Evolutionary conservation across 2,888 invertebrate species (phyloP).

Genomic region (Odontomyia ornata): DNA sequence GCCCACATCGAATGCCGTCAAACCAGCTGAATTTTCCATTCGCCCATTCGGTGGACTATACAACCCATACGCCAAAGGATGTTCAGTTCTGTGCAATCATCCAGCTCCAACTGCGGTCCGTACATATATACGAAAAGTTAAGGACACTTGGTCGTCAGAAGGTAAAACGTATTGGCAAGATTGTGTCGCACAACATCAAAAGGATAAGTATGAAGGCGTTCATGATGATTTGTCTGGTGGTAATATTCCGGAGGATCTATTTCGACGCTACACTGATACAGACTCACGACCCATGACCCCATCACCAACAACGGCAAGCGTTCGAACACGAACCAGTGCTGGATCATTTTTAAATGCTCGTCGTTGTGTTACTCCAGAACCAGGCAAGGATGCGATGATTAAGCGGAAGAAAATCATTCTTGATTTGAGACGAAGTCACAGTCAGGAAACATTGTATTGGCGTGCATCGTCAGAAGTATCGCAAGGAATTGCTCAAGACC

Average conservation of each 20-base stretch:
- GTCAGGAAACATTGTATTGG: slow-evolving; percentile 67
- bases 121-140: slow-evolving; percentile 75
- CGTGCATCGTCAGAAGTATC: slow-evolving; percentile 65
- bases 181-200: slow-evolving; percentile 26
- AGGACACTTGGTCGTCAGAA: slow-evolving; percentile 68
- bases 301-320: slow-evolving; percentile 79
- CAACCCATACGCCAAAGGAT: slow-evolving; percentile 82
- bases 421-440: slow-evolving; percentile 68
- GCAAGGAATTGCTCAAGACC: slow-evolving; percentile 55
- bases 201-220: slow-evolving; percentile 37
- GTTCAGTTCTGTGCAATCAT: slow-evolving; percentile 86
- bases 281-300: slow-evolving; percentile 85
- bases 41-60: slow-evolving; percentile 83
- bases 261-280: slow-evolving; percentile 83
- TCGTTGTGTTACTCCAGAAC: slow-evolving; percentile 77
- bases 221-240: slow-evolving; percentile 61
- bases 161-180: slow-evolving; percentile 46
- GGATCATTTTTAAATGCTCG: slow-evolving; percentile 65
- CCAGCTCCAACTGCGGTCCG: slow-evolving; percentile 79
- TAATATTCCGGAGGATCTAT: slow-evolving; percentile 79
- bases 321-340: slow-evolving; percentile 74
- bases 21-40: slow-evolving; percentile 77
- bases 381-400: slow-evolving; percentile 65
- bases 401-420: slow-evolving; percentile 75
- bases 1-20: slow-evolving; percentile 66